Percentiles rank a stretch among this genome's conserved stretches.
Evolutionary conservation across 1,140 invertebrate species (phyloP).

Genomic region (Yoshiicerus persimilis): DNA sequence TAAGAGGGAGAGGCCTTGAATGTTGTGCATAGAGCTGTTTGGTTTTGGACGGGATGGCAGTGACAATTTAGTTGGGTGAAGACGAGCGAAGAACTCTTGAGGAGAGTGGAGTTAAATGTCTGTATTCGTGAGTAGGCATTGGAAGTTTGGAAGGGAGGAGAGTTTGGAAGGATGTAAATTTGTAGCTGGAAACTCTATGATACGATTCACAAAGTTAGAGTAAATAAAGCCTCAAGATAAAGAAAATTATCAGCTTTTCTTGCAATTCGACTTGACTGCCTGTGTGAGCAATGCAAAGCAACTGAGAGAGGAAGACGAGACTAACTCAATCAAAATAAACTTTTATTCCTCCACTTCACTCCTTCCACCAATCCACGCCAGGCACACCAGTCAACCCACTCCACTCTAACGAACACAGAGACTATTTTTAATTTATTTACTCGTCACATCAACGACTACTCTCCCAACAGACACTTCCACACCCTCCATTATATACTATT

Average conservation of each 20-base stretch:
- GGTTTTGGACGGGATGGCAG: too few relatives aligned
- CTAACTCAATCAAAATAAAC: constrained; percentile 14
- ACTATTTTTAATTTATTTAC: neutral
- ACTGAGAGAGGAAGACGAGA: neutral
- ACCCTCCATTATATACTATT: neutral
- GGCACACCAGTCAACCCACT: neutral
- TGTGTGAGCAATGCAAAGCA: neutral
- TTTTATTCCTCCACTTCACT: neutral
- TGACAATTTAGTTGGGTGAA: too few relatives aligned
- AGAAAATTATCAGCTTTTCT: constrained; percentile 3
- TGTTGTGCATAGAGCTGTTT: too few relatives aligned
- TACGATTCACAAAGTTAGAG: constrained; percentile 13
- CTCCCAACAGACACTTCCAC: neutral
- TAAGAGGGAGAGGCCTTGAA: too few relatives aligned
- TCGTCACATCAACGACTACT: neutral
- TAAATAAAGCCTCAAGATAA: constrained; percentile 10
- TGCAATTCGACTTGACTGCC: neutral
- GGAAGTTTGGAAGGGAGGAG: neutral
- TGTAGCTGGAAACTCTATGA: neutral
- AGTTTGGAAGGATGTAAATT: neutral
- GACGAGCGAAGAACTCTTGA: too few relatives aligned
- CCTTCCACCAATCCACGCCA: neutral
- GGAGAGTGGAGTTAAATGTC: neutral
- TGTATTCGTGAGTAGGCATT: neutral
- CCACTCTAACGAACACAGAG: neutral